Conservation (phyloP, 2,797 vertebrate species). For the Tadarida brasiliensis region DNA sequence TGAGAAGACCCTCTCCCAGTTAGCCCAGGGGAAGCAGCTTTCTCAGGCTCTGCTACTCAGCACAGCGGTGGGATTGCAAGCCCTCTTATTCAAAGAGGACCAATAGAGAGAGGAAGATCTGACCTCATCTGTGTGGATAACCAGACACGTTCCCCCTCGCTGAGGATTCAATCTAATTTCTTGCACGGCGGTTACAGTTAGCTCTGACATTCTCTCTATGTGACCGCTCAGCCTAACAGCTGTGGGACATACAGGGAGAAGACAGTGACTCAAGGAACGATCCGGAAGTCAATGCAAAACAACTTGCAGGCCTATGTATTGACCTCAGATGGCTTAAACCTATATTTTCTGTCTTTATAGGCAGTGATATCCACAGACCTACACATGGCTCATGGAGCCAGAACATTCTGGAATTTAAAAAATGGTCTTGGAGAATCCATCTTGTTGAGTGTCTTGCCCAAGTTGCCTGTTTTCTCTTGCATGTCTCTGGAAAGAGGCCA, state of each 20-base stretch:
- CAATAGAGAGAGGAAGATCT: slow-evolving; percentile 62
- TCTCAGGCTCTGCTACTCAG: slow-evolving; percentile 15
- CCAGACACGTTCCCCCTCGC: slow-evolving; percentile 34
- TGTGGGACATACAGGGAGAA: slow-evolving; percentile 45
- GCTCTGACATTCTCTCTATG: slow-evolving; percentile 64
- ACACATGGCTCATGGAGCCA: neutral
- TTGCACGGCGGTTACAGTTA: slow-evolving; percentile 36
- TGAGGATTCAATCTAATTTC: slow-evolving; percentile 59
- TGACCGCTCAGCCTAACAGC: slow-evolving; percentile 33
- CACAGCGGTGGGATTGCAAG: neutral
- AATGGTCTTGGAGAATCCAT: neutral
- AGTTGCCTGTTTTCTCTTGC: neutral
- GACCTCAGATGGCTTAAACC: slow-evolving; percentile 18
- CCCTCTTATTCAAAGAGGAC: slow-evolving; percentile 63
- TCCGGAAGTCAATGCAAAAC: slow-evolving; percentile 48
- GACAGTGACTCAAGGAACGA: slow-evolving; percentile 3
- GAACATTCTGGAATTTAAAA: slow-evolving; percentile 51
- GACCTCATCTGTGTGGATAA: slow-evolving; percentile 65
- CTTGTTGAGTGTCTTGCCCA: neutral
- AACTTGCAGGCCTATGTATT: neutral
- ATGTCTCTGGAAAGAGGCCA: neutral
- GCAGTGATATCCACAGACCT: neutral
- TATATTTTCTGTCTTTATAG: slow-evolving; percentile 13
- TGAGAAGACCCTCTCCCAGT: neutral
- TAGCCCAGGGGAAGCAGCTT: slow-evolving; percentile 9